phyloP scores from a whole-genome alignment of 2,797 vertebrate genomes.

The Pristis pectinata region DNA sequence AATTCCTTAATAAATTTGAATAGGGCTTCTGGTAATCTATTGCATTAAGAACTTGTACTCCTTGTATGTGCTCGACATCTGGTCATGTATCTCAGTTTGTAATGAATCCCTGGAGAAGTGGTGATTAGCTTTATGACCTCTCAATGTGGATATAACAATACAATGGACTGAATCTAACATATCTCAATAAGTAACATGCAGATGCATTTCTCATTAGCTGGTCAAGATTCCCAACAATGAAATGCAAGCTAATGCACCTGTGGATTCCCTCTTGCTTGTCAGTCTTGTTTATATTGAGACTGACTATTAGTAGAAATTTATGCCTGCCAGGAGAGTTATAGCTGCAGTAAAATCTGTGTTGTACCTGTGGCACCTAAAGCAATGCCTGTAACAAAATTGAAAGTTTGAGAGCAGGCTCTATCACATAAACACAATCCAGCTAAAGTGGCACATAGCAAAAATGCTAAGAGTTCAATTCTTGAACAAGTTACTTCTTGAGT shows the following conservation, averaged over 20 bases:
- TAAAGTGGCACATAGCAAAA: background rate
- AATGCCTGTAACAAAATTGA: background rate
- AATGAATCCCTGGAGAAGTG: background rate
- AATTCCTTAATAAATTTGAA: background rate
- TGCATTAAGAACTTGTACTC: background rate
- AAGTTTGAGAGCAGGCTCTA: background rate
- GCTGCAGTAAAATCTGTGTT: background rate
- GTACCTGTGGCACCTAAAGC: background rate
- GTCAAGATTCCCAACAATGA: background rate
- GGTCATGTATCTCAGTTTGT: background rate
- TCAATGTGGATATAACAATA: background rate
- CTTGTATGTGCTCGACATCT: background rate
- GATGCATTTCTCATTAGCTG: background rate
- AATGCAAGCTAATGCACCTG: background rate
- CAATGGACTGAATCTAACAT: background rate
- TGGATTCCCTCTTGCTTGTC: background rate
- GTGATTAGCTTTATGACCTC: background rate
- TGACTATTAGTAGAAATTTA: background rate
- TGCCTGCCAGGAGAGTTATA: background rate
- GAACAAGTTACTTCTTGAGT: background rate
- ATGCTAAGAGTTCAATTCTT: background rate
- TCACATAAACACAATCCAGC: background rate
- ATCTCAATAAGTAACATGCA: background rate
- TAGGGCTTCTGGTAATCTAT: background rate
- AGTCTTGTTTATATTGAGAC: background rate